Base-by-base conservation (phyloP, 2,797 vertebrate species). In the Phalloptychus januarius region DNA sequence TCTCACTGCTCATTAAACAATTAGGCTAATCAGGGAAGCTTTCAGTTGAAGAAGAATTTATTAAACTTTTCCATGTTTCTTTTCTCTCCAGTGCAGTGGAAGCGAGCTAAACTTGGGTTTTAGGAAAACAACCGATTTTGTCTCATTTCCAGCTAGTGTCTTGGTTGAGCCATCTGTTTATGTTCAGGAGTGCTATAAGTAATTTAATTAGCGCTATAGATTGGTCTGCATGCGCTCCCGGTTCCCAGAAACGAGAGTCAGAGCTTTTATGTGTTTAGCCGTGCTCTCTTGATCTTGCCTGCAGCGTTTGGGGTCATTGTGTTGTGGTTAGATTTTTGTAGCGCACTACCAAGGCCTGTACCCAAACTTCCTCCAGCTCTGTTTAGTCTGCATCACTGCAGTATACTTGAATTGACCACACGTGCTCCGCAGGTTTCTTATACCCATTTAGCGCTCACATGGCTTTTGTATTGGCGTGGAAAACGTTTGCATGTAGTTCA, bases 321-420 rank as follows among this genome's bases (percentile, higher is more conserved):
- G 87, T 89, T 89, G 87, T 90, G 87, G 88, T 89, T 80, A 71
- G 79, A 63, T 79, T 88, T 85, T 84, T 87, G 76, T 87, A 81
- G 75, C 75, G 48, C 78, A 76, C 54, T 50, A 40, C 71, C 50
- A 58, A 82, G 23, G 78, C 61, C 65, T 56, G 44, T 77, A 85
- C 79, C 85, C 80, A 91, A 90, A 89, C 88, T 84, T 93, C 91
- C 83, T 88, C 83, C 69, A 63, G 77, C 75, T 91, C 77, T 93
- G 92, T 94, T 94, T 93, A 92, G 93, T 93, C 91, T 94, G 84
- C 88, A 77, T 83, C 75, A 56, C 70, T n/a, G 42, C 50, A 65
- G 40, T 80, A 70, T 71, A 86, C 79, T 88, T 84, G 71, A 87
- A 13, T 81, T 89, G 85, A 87, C 89, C 83, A 79, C 89, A 83